Evolutionary conservation across 2,797 vertebrate genomes (phyloP).

Genomic region (Rhinogobio ventralis): DNA sequence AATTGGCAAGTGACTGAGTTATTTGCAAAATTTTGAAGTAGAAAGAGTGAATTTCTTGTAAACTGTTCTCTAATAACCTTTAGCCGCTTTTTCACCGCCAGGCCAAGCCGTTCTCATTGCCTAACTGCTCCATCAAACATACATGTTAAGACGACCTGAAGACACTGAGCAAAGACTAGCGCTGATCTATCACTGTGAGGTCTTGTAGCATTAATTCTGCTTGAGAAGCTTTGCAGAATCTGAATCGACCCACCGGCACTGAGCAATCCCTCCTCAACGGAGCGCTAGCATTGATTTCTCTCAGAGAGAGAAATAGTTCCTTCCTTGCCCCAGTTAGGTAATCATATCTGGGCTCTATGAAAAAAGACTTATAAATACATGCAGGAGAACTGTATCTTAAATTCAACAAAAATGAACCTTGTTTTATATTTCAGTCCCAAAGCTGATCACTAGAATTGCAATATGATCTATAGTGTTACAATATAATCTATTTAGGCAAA

Average conservation of each 20-base stretch:
- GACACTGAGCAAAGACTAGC: not conserved
- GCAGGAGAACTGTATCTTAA: not conserved
- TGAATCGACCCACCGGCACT: not conserved
- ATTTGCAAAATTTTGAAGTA: not conserved
- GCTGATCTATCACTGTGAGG: constrained; percentile 12
- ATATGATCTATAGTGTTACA: not conserved
- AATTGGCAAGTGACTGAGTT: not conserved
- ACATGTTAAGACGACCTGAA: constrained; percentile 18
- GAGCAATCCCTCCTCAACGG: constrained; percentile 6
- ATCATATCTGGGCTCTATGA: constrained; percentile 21
- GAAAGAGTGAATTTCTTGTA: not conserved
- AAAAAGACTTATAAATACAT: constrained; percentile 15
- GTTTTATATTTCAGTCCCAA: constrained; percentile 5
- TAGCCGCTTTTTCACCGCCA: not conserved
- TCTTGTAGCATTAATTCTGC: constrained; percentile 29
- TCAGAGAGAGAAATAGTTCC: constrained; percentile 1
- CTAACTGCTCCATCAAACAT: not conserved
- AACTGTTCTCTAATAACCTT: not conserved
- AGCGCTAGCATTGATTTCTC: constrained; percentile 31
- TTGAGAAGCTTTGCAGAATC: not conserved
- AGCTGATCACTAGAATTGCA: not conserved
- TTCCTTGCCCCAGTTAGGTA: constrained; percentile 18
- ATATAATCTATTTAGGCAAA: constrained; percentile 5
- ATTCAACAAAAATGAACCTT: not conserved
- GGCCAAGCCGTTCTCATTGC: not conserved